These are phyloP conservation scores for Cryptoprocta ferox DNA, from an alignment of 2,797 vertebrate genomes.

Conservation along the genomic window DNA sequence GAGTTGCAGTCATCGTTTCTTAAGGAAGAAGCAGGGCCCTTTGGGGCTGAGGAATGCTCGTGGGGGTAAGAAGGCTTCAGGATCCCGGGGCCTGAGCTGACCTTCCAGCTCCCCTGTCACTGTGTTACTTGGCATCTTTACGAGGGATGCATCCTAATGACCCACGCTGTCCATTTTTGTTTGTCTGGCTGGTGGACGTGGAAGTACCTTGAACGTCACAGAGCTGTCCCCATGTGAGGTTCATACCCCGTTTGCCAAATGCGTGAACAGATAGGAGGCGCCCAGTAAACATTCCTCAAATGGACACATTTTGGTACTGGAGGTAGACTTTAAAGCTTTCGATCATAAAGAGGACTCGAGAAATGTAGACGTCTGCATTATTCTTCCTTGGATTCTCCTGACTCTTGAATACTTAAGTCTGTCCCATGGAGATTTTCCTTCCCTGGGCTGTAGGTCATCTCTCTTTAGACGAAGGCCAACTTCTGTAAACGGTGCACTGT, in stretches of 20 bases:
- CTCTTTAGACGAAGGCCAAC: background rate
- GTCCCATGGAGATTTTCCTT: background rate
- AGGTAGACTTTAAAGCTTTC: background rate
- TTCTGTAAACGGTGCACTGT: background rate
- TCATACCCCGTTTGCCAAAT: background rate
- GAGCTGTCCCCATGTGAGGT: background rate
- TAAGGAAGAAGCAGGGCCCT: background rate
- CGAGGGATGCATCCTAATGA: background rate
- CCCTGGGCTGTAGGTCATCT: background rate
- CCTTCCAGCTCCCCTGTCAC: background rate
- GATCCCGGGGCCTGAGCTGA: background rate
- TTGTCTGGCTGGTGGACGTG: background rate
- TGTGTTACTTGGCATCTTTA: background rate
- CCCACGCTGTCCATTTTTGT: background rate
- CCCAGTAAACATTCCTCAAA: background rate
- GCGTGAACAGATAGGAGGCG: background rate
- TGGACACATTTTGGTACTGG: background rate
- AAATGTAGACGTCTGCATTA: background rate
- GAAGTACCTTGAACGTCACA: background rate
- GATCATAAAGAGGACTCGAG: background rate
- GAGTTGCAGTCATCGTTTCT: background rate
- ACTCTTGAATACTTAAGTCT: constrained; percentile 9
- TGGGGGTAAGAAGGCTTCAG: background rate
- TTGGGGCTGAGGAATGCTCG: background rate
- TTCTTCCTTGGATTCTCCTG: constrained; percentile 38